Conservation (phyloP, 2,113 vertebrate genomes). For the Sapayoa aenigma region DNA sequence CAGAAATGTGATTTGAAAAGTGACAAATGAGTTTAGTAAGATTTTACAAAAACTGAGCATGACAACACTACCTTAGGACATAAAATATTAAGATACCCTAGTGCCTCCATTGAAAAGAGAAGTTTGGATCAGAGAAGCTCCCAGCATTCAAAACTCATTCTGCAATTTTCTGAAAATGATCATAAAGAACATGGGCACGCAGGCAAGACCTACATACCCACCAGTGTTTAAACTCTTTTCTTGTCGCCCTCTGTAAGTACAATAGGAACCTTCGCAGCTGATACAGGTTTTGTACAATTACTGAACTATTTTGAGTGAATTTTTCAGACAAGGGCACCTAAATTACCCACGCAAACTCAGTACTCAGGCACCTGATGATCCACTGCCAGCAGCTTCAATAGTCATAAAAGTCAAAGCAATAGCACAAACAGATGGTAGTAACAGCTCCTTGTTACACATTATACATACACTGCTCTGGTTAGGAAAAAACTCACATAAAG, state of each 20-base stretch:
- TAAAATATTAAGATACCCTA: neutral
- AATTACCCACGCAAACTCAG: neutral
- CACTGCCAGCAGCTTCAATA: neutral
- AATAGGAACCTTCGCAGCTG: neutral
- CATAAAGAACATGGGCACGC: neutral
- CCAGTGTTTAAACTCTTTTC: neutral
- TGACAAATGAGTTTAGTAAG: neutral
- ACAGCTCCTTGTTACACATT: neutral
- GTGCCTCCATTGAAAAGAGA: neutral
- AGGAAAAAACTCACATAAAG: neutral
- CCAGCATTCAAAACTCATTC: neutral
- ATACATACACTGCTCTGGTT: neutral
- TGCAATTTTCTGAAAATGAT: neutral
- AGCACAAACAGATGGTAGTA: neutral
- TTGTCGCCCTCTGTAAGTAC: neutral
- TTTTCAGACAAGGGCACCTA: neutral
- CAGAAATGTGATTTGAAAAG: neutral
- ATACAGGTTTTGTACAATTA: neutral
- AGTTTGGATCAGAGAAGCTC: neutral
- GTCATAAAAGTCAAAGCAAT: neutral
- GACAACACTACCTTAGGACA: no score
- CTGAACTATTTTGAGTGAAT: neutral
- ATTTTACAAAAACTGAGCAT: neutral
- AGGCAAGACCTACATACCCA: neutral
- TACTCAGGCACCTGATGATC: fast-evolving